Percentiles rank a stretch among this genome's conserved stretches.
Evolutionary conservation across 2,797 vertebrate genomes (phyloP).

Genomic region (Eulemur albifrons): DNA sequence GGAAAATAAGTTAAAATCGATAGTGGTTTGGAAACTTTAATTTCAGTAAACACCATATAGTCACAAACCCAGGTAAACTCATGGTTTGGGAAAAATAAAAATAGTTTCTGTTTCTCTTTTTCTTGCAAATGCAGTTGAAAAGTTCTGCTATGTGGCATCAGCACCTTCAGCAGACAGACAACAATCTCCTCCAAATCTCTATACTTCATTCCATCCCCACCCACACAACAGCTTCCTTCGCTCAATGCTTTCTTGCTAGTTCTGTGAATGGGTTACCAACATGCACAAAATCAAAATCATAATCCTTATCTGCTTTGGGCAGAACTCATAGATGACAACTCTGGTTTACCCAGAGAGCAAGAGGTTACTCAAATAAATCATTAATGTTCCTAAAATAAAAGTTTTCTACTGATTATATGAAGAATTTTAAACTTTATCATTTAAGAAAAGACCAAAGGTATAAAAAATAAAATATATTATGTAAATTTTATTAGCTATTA

Average conservation of each 20-base stretch:
- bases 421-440: background rate
- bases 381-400: background rate
- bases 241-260: background rate
- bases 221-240: accelerated
- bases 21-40: background rate
- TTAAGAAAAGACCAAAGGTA: background rate
- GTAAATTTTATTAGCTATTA: background rate
- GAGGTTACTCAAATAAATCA: background rate
- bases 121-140: background rate
- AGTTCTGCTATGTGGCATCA: background rate
- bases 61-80: background rate
- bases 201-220: accelerated
- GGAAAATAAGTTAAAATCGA: background rate
- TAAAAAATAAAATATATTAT: background rate
- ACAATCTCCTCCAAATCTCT: background rate
- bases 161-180: background rate
- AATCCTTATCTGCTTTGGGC: background rate
- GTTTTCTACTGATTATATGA: background rate
- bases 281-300: background rate
- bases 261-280: background rate
- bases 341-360: background rate
- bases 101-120: background rate
- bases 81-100: background rate
- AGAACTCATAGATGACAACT: background rate
- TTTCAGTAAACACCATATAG: background rate